Base-by-base conservation (phyloP, 2,888 invertebrate genomes). In the Drosophila rellima region DNA sequence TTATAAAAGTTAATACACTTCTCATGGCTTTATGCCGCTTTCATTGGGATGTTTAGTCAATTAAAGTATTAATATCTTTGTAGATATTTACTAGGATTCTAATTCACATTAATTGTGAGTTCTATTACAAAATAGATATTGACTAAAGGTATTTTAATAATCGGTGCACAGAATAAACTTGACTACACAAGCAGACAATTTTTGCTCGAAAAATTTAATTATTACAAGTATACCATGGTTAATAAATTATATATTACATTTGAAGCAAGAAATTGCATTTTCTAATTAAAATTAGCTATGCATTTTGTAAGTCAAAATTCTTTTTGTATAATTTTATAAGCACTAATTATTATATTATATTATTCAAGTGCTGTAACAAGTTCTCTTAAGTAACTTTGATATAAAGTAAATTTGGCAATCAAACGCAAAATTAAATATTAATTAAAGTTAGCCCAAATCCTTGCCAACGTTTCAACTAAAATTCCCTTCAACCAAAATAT, bases 1-100 rank as follows among this genome's bases (percentile, higher is more conserved):
- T 17, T 33, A 35, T 55, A 55, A 47, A 47, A 55, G 55, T 55
- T 55, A 31, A n/a, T 31, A 7, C 17, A 54, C 20, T 60, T 31
- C n/a, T 50, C 5, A 13, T 50, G 10, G 4, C 20, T 23, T 20
- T 17, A n/a, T 29, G 1, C 6, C 17, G 8, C 10, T 18, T 18
- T 42, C n/a, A 55, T 7, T 33, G 15, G 15, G 15, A 33, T 20
- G 31, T 42, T 6, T 15, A 23, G n/a, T 42, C 11, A 20, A 42
- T 42, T 20, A 33, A 33, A 54, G 18, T 20, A 40, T 31, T 18
- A 31, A 4, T 39, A 18, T 11, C 17, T 17, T 4, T 40, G 3
- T 6, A 33, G 4, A 29, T 37, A 15, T 37, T 37, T 15, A n/a
- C 4, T n/a, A 13, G 33, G 26, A 26, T 26, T 26, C 2, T 26